A percentile compares a stretch with the other conserved stretches of the same genome.
These are phyloP conservation scores for Beaufortia kweichowensis DNA, from an alignment of 2,113 vertebrate species.

Conservation along the genomic window DNA sequence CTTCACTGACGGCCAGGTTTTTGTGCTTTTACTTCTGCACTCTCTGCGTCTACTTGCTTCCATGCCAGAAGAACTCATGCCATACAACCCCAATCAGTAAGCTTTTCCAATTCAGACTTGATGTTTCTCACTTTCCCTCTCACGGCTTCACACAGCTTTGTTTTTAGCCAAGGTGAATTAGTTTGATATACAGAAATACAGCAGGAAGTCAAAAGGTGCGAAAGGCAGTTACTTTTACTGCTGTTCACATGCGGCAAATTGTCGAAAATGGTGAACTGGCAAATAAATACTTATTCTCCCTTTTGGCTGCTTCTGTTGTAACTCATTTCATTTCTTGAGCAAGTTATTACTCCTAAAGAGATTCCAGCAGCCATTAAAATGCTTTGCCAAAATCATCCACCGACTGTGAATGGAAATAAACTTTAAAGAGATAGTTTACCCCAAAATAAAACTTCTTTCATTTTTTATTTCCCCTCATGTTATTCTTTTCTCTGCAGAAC, in stretches of 20 bases:
- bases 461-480: too few relatives aligned
- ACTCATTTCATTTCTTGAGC: constrained; percentile 36
- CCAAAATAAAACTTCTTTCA: too few relatives aligned
- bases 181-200: too few relatives aligned
- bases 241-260: not conserved
- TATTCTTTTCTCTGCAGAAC: too few relatives aligned
- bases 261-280: not conserved
- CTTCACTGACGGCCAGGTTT: constrained; percentile 49
- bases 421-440: too few relatives aligned
- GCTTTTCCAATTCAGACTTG: not conserved
- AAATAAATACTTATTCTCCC: not conserved
- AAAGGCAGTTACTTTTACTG: not conserved
- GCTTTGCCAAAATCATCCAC: constrained; percentile 38
- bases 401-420: constrained; percentile 41
- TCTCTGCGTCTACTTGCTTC: constrained; percentile 32
- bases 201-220: too few relatives aligned
- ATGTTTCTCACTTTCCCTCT: not conserved
- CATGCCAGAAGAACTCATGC: constrained; percentile 12
- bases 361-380: constrained; percentile 44
- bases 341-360: constrained; percentile 34
- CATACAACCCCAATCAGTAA: not conserved
- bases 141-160: not conserved
- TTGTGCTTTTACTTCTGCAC: constrained; percentile 19
- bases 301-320: constrained; percentile 30
- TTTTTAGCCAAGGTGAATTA: not conserved